Conservation (phyloP, 2,113 vertebrate species). For the Zosterops japonicus region DNA sequence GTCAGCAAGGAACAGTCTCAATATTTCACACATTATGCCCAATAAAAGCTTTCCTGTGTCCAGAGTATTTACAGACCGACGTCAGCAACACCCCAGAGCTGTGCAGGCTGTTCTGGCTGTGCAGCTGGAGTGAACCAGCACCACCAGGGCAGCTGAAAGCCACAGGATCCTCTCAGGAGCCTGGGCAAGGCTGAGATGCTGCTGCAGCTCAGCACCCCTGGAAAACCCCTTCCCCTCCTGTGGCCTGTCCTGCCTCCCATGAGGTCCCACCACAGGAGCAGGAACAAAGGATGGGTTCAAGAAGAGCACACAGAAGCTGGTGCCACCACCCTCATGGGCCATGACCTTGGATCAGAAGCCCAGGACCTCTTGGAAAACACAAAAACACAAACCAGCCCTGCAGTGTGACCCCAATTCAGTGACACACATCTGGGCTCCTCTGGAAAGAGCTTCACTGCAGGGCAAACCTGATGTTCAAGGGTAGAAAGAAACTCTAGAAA, state of each 20-base stretch:
- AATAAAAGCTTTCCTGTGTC: neutral
- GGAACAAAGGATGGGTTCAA: neutral
- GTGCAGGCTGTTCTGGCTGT: rapidly evolving
- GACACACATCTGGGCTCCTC: neutral
- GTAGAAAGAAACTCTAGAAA: neutral
- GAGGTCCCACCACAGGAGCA: rapidly evolving
- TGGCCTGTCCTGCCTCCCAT: rapidly evolving
- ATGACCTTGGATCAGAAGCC: rapidly evolving
- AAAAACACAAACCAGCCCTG: neutral
- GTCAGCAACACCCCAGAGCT: neutral
- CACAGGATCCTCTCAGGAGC: neutral
- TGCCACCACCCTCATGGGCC: neutral
- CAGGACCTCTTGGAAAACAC: neutral
- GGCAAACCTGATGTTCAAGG: neutral
- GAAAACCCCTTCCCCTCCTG: neutral
- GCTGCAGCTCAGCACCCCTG: neutral
- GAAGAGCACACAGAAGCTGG: neutral
- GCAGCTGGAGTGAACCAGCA: neutral
- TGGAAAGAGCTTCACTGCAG: neutral
- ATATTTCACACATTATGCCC: neutral
- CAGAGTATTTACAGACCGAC: neutral
- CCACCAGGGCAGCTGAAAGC: rapidly evolving
- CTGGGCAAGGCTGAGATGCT: rapidly evolving
- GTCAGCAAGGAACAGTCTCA: neutral
- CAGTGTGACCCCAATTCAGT: rapidly evolving